phyloP scores from a whole-genome alignment of 2,888 invertebrate genomes.

The Thumatha senex region DNA sequence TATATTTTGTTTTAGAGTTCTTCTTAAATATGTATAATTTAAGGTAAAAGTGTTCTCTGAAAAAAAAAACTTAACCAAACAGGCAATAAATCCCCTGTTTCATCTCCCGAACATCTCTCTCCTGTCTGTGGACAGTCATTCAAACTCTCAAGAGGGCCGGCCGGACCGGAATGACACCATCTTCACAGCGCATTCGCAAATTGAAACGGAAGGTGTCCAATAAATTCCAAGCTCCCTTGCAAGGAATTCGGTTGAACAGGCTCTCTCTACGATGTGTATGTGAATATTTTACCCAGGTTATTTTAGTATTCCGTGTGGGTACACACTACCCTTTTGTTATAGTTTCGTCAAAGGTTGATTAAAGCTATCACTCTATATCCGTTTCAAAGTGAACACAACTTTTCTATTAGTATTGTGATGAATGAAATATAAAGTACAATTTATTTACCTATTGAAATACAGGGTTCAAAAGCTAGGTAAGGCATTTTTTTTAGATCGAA shows the following conservation, averaged over 20 bases:
- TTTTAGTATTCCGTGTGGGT: constrained; percentile 38
- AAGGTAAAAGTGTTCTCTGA: too few relatives aligned
- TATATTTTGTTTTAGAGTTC: too few relatives aligned
- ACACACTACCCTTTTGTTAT: constrained; percentile 26
- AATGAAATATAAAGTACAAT: not conserved
- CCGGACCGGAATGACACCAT: constrained; percentile 49
- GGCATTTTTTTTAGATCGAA: too few relatives aligned
- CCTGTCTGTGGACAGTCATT: constrained; percentile 18
- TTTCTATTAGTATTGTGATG: constrained; percentile 3
- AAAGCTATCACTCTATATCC: constrained; percentile 15
- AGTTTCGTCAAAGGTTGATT: constrained; percentile 27
- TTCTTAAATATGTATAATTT: too few relatives aligned
- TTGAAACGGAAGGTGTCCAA: constrained; percentile 77
- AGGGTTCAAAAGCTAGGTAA: too few relatives aligned
- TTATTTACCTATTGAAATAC: too few relatives aligned
- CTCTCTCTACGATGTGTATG: constrained; percentile 53
- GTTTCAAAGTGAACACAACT: not conserved
- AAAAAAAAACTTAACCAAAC: too few relatives aligned
- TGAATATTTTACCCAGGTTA: constrained; percentile 65
- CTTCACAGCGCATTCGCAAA: constrained; percentile 59
- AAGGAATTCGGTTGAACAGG: constrained; percentile 58
- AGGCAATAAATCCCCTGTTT: not conserved
- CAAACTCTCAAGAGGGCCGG: constrained; percentile 27
- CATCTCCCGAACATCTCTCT: constrained; percentile 9
- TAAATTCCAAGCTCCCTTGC: constrained; percentile 64